Conservation (phyloP, 2,113 vertebrate species). For the Mustela nigripes region DNA sequence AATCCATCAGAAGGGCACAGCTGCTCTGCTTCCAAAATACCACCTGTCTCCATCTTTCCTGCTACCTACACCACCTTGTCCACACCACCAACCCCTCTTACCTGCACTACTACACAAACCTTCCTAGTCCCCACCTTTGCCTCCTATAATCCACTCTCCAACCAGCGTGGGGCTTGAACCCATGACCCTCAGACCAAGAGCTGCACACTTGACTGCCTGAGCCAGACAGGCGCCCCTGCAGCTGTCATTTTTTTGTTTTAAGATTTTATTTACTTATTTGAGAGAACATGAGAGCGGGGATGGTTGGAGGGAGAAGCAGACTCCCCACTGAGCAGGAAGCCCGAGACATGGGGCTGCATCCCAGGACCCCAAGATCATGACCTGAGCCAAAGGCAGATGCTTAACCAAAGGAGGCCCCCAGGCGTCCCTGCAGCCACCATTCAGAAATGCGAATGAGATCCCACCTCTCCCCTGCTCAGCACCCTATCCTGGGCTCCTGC, state of each 20-base stretch:
- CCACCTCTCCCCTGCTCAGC: neutral
- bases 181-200: neutral
- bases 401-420: neutral
- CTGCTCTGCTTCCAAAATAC: neutral
- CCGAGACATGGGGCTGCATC: neutral
- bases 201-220: neutral
- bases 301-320: neutral
- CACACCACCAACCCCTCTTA: neutral
- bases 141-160: neutral
- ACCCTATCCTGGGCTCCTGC: neutral
- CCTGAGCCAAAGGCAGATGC: neutral
- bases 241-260: neutral
- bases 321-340: neutral
- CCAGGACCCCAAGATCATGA: neutral
- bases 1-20: neutral
- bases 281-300: neutral
- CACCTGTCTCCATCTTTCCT: neutral
- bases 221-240: neutral
- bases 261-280: neutral
- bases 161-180: neutral
- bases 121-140: neutral
- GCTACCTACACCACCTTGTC: neutral
- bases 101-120: neutral
- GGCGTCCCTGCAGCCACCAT: accelerated
- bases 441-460: neutral